These are phyloP conservation scores for Ptychochromis oligacanthus DNA, from an alignment of 2,113 vertebrate genomes.

Conservation along the genomic window DNA sequence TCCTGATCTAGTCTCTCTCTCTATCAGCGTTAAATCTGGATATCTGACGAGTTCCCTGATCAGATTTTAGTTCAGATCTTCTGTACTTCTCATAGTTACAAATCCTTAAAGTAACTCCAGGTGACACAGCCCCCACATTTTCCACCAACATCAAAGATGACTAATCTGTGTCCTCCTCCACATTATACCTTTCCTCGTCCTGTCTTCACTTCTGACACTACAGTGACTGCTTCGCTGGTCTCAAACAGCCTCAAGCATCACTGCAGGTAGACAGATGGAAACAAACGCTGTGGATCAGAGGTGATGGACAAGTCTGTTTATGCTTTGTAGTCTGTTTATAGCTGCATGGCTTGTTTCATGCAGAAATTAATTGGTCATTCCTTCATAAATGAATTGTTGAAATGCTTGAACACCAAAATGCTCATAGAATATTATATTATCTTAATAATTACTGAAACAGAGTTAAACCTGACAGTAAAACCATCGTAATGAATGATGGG, in stretches of 20 bases:
- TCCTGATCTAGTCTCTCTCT: neutral
- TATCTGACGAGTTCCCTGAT: neutral
- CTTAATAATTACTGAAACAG: neutral
- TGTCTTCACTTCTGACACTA: neutral
- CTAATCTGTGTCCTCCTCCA: slow-evolving; percentile 56
- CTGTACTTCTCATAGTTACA: neutral
- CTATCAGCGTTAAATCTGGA: neutral
- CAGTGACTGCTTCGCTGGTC: slow-evolving; percentile 14
- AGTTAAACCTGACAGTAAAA: neutral
- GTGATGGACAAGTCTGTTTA: neutral
- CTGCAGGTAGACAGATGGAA: slow-evolving; percentile 20
- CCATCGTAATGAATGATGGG: too few relatives aligned
- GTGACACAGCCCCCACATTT: slow-evolving; percentile 54
- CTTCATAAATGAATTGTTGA: neutral
- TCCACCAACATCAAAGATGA: slow-evolving; percentile 66
- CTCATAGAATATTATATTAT: too few relatives aligned
- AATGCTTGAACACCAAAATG: too few relatives aligned
- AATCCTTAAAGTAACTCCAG: slow-evolving; percentile 26
- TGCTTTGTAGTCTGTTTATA: neutral
- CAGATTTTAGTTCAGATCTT: neutral
- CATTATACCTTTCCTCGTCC: slow-evolving; percentile 30
- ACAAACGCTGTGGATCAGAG: neutral
- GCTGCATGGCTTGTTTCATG: neutral
- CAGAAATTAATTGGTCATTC: neutral
- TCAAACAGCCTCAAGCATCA: slow-evolving; percentile 10